Evolutionary conservation across 2,113 vertebrate genomes (phyloP), one percentile per base, ranked within the genome.

Genomic region (Rhinopomastus cyanomelas): DNA sequence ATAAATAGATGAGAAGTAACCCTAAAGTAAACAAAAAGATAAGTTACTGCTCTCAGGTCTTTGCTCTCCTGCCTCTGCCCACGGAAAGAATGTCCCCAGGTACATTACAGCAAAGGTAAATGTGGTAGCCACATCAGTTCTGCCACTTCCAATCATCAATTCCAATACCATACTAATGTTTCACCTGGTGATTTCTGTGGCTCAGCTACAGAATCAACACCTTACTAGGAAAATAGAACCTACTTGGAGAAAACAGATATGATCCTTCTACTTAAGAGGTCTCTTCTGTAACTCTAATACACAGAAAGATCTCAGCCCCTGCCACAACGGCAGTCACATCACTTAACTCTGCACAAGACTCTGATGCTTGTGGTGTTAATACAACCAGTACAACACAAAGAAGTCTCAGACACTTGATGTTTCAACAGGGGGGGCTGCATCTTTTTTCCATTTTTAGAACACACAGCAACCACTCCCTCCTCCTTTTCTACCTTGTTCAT

Each of bases 1-100:
- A 92, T n/a, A 90, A 76, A 93, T 69, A 79, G 67, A 90, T 36
- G 55, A 87, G 60, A 34, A 81, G 21, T 42, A 85, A 75, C 7
- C 39, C 65, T 49, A 53, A 89, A 76, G 65, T 68, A 78, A 89
- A 90, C 2, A 0, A 91, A 92, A 90, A 89, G 16, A 51, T 27
- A 77, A 81, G 27, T 44, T 66, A 44, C 11, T 71, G n/a, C 71
- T 23, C 71, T 68, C 49, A 65, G 55, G 9, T 82, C 65, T 76
- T 89, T 37, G 16, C 48, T 53, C 8, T 66, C 71, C 49, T 39
- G 39, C 26, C 21, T 18, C 66, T 32, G 14, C 9, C 13, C 34
- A 67, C 19, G 81, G 11, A 73, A 60, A 78, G 17, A 81, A 77
- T n/a, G 12, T 36, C 61, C 51, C 32, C 57, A 75, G 16, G 30